These are phyloP conservation scores for Drosophila sucinea DNA, from an alignment of 1,140 invertebrate species.

Conservation along the genomic window DNA sequence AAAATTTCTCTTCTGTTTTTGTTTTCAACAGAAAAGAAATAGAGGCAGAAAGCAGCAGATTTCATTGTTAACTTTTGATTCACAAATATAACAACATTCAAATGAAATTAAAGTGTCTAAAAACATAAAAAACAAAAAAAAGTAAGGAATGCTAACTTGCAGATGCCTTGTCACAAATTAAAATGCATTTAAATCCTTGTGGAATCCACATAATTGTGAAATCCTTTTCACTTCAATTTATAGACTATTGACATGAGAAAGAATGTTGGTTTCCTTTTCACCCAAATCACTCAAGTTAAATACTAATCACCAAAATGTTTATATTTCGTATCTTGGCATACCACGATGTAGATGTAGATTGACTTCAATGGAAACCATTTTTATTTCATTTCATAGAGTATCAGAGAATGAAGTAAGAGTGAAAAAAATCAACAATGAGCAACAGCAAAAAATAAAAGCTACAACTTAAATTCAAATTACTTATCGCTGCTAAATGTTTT, in stretches of 20 bases:
- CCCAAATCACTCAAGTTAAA: too few relatives aligned
- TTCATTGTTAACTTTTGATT: constrained; percentile 14
- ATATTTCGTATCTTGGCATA: too few relatives aligned
- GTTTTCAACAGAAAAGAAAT: constrained; percentile 38
- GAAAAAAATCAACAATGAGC: neutral
- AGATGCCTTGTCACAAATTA: neutral
- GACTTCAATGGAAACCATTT: too few relatives aligned
- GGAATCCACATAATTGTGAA: too few relatives aligned
- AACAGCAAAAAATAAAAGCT: neutral
- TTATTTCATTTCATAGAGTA: neutral
- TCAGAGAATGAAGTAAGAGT: neutral
- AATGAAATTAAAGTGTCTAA: neutral
- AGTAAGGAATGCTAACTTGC: neutral
- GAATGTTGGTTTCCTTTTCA: too few relatives aligned
- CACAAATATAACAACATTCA: neutral
- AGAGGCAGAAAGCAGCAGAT: constrained; percentile 23
- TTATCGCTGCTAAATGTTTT: neutral
- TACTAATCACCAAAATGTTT: too few relatives aligned
- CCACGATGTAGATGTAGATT: too few relatives aligned
- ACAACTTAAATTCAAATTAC: constrained; percentile 8
- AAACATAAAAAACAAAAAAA: neutral
- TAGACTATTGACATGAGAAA: too few relatives aligned
- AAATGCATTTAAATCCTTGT: too few relatives aligned
- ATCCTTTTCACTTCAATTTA: too few relatives aligned
- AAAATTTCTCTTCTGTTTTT: constrained; percentile 28